Evolutionary conservation across 2,888 invertebrate species (phyloP).

Genomic region (Caenorhabditis becei): DNA sequence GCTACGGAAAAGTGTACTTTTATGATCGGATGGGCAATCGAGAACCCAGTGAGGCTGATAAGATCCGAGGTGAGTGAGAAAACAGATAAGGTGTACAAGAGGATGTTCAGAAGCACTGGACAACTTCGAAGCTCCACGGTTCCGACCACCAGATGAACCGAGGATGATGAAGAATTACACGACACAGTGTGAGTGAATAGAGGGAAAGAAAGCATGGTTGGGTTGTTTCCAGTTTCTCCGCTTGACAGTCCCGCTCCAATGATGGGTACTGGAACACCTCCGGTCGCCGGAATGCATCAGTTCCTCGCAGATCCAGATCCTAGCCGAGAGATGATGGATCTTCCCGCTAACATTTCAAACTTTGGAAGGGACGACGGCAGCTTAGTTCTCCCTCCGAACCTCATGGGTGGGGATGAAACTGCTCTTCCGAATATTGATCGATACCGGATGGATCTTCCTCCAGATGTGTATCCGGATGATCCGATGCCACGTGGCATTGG

Average conservation of each 20-base stretch:
- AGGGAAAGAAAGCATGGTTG: not conserved
- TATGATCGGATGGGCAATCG: conserved; percentile 78
- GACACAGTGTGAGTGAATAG: conserved; percentile 39
- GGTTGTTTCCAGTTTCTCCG: conserved; percentile 63
- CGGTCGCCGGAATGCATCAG: conserved; percentile 42
- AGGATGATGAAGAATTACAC: conserved; percentile 65
- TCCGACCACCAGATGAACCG: conserved; percentile 68
- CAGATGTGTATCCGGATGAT: conserved; percentile 61
- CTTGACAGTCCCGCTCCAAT: conserved; percentile 67
- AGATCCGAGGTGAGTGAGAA: conserved; percentile 57
- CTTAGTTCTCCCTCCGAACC: conserved; percentile 51
- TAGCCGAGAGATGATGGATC: conserved; percentile 37
- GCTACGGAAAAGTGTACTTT: conserved; percentile 78
- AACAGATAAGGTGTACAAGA: not conserved
- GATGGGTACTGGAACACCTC: conserved; percentile 38
- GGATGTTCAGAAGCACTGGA: conserved; percentile 65
- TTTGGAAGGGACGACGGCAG: conserved; percentile 47
- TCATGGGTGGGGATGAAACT: conserved; percentile 49
- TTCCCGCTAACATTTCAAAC: conserved; percentile 43
- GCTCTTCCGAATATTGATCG: conserved; percentile 50
- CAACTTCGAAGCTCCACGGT: conserved; percentile 71
- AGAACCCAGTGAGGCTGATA: conserved; percentile 69
- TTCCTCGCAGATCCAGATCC: conserved; percentile 27
- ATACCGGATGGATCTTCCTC: conserved; percentile 63
- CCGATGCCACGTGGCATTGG: conserved; percentile 57